phyloP scores from a whole-genome alignment of 2,888 invertebrate genomes.

The Pyrochroa serraticornis region DNA sequence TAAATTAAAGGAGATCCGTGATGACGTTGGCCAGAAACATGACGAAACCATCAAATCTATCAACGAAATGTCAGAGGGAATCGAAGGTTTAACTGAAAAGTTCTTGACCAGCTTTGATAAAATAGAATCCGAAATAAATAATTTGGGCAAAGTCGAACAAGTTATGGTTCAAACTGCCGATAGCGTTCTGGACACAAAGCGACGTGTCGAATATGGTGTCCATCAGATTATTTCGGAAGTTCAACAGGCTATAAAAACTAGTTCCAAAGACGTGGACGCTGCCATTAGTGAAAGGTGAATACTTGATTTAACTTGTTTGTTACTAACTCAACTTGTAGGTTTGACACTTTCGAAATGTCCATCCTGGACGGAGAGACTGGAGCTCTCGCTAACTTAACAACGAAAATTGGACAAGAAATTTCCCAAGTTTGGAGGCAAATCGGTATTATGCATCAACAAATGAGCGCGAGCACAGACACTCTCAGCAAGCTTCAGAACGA shows the following conservation, averaged over 20 bases:
- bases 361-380: slow-evolving; percentile 76
- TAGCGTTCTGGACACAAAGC: slow-evolving; percentile 82
- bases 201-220: slow-evolving; percentile 83
- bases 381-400: slow-evolving; percentile 74
- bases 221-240: slow-evolving; percentile 81
- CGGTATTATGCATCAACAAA: slow-evolving; percentile 85
- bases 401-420: slow-evolving; percentile 79
- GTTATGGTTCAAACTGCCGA: slow-evolving; percentile 84
- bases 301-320: slow-evolving; percentile 1
- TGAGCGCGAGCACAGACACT: slow-evolving; percentile 75
- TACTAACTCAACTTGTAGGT: slow-evolving; percentile 55
- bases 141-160: slow-evolving; percentile 75
- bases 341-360: slow-evolving; percentile 72
- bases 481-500: slow-evolving; percentile 79
- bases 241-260: slow-evolving; percentile 69
- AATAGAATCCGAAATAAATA: slow-evolving; percentile 62
- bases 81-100: slow-evolving; percentile 64
- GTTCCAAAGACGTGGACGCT: slow-evolving; percentile 69
- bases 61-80: slow-evolving; percentile 58
- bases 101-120: slow-evolving; percentile 63
- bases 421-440: slow-evolving; percentile 90
- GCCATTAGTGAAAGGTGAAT: slow-evolving; percentile 67
- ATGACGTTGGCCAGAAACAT: slow-evolving; percentile 40
- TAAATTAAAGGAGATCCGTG: slow-evolving; percentile 31
- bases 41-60: slow-evolving; percentile 44